Base-by-base conservation (phyloP, 2,113 vertebrate genomes). In the Anhinga rufa region DNA sequence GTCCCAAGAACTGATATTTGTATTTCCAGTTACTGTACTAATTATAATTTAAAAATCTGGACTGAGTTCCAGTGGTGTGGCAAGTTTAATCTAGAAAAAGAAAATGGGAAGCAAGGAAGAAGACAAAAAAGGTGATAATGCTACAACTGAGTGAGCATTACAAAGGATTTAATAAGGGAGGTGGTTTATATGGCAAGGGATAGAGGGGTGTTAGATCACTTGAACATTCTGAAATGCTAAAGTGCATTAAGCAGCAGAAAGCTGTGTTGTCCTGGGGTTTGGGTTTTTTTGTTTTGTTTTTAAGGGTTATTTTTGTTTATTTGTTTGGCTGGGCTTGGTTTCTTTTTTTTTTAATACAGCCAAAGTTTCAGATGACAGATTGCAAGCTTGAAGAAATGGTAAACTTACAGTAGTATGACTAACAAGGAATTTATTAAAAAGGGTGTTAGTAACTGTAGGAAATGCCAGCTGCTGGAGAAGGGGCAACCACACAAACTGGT, bases 331-430 rank as follows among this genome's bases (percentile, higher is more conserved):
- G 38, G 38, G 42, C 70, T 36, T n/a, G 24, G 14, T 3, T 16
- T 8, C 17, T 40, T 17, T 31, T 28, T n/a, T 10, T n/a, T 61
- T 60, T 4, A 7, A n/a, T 20, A 44, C 0, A 1, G 16, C 3
- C 36, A 46, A 21, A 88, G 11, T 76, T 77, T 77, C 28, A 48
- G 15, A 9, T 86, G 51, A 54, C 26, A 91, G 28, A 91, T 26
- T 62, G 10, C 7, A 68, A 62, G 9, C 26, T 71, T 68, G 36
- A 92, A 60, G 32, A 55, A 46, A 44, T 6, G 54, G 20, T 64
- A 90, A 91, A 57, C 65, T 38, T 74, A 65, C 17, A 74, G 29
- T 62, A 29, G 76, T n/a, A 58, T 20, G 22, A 25, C 54, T 60
- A 44, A 51, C n/a, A 76, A 34, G 28, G 31, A 65, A 69, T 65